These are phyloP conservation scores for Nixonia krombeini DNA, from an alignment of 1,140 invertebrate genomes.

Conservation along the genomic window DNA sequence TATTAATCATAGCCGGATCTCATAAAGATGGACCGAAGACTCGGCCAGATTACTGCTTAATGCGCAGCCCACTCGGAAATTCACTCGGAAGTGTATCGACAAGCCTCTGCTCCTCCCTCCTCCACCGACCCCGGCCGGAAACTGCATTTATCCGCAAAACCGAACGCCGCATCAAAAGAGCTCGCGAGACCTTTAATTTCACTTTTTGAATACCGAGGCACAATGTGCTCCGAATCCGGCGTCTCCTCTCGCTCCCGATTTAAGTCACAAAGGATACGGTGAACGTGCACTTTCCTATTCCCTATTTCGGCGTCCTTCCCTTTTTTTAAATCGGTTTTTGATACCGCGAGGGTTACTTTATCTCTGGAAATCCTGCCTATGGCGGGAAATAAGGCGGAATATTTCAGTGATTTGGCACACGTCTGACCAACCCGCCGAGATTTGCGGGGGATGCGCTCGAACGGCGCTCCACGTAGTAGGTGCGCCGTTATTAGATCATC, in stretches of 20 bases:
- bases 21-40: too few species aligned
- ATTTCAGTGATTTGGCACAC: constrained; percentile 51
- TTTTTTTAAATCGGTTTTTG: constrained; percentile 47
- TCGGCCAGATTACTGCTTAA: too few species aligned
- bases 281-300: constrained; percentile 39
- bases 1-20: constrained; percentile 70
- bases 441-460: constrained; percentile 43
- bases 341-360: constrained; percentile 43
- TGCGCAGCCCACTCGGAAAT: constrained; percentile 53
- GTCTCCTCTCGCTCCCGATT: too few species aligned
- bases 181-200: too few species aligned
- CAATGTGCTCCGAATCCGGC: too few species aligned
- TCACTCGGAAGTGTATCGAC: background rate
- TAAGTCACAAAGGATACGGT: constrained; percentile 39
- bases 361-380: constrained; percentile 43
- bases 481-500: constrained; percentile 44
- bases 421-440: constrained; percentile 50
- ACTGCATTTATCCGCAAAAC: too few species aligned
- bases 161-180: too few species aligned
- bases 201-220: too few species aligned
- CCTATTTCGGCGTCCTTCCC: constrained; percentile 44
- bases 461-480: constrained; percentile 12
- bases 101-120: too few species aligned
- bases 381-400: constrained; percentile 35
- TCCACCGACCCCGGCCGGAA: too few species aligned